phyloP scores from a whole-genome alignment of 2,113 vertebrate genomes.

The Andinoacara biseriatus region DNA sequence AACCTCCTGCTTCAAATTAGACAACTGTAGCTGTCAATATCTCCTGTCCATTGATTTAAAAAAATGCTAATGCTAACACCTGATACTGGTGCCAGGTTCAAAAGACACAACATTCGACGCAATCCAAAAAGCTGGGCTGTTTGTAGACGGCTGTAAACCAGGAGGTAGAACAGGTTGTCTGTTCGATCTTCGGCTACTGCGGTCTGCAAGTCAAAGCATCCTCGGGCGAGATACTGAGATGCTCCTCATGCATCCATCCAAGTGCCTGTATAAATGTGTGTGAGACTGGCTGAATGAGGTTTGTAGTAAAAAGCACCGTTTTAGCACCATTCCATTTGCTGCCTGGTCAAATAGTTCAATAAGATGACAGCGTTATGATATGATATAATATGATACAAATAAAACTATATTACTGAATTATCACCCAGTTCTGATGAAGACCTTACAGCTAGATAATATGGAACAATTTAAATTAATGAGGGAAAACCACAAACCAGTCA shows the following conservation, averaged over 20 bases:
- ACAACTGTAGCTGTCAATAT: neutral
- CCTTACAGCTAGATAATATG: constrained; percentile 4
- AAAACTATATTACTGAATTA: constrained; percentile 8
- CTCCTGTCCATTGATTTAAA: neutral
- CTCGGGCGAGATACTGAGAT: neutral
- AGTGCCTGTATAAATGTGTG: accelerated
- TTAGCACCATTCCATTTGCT: neutral
- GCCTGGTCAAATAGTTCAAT: neutral
- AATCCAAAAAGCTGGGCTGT: neutral
- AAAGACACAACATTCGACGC: neutral
- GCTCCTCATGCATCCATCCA: neutral
- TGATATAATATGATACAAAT: constrained; percentile 11
- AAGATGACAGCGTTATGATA: neutral
- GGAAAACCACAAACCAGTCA: constrained; percentile 20
- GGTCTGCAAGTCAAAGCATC: neutral
- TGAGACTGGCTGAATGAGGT: accelerated
- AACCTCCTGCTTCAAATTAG: neutral
- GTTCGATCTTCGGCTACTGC: neutral
- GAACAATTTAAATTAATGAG: constrained; percentile 22
- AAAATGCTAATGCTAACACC: neutral
- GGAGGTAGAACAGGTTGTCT: accelerated
- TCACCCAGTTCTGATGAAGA: constrained; percentile 21
- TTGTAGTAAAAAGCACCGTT: neutral
- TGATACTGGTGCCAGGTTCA: no score
- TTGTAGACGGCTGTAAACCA: neutral